phyloP scores from a whole-genome alignment of 2,797 vertebrate genomes.

The Sebastes miniatus region DNA sequence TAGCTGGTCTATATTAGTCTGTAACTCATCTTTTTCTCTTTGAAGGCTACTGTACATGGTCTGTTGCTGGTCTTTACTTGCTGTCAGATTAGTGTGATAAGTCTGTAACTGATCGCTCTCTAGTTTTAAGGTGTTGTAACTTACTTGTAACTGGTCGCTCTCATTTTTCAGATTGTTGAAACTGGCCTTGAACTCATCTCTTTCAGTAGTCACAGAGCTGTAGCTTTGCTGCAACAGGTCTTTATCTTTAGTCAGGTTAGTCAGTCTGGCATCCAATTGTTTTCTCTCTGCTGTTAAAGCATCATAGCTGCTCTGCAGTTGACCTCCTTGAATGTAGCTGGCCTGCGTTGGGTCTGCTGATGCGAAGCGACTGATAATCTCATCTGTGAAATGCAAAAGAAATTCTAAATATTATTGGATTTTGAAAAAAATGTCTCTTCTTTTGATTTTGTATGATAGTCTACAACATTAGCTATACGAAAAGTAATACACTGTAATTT shows the following conservation, averaged over 20 bases:
- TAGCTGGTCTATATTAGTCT: neutral
- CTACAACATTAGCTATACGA: neutral
- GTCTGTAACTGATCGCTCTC: neutral
- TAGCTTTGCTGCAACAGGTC: too few relatives aligned
- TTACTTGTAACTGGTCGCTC: neutral
- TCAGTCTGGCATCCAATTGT: constrained; percentile 6
- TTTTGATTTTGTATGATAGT: neutral
- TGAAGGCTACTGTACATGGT: neutral
- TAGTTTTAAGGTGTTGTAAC: neutral
- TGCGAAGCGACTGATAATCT: neutral
- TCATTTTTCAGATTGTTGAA: neutral
- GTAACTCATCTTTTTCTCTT: neutral
- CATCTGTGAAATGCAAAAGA: constrained; percentile 35
- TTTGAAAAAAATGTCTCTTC: neutral
- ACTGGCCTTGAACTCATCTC: neutral
- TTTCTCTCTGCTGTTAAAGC: neutral
- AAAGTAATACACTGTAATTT: too few relatives aligned
- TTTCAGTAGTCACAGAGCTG: neutral
- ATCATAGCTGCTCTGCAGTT: neutral
- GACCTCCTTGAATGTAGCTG: neutral
- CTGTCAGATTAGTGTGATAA: too few relatives aligned
- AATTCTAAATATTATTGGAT: neutral
- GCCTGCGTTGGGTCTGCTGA: neutral
- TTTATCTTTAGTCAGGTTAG: neutral
- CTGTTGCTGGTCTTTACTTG: neutral